Percentiles rank a stretch among this genome's conserved stretches.
Evolutionary conservation across 2,888 invertebrate species (phyloP).

Genomic region (Creontiades dilutus): DNA sequence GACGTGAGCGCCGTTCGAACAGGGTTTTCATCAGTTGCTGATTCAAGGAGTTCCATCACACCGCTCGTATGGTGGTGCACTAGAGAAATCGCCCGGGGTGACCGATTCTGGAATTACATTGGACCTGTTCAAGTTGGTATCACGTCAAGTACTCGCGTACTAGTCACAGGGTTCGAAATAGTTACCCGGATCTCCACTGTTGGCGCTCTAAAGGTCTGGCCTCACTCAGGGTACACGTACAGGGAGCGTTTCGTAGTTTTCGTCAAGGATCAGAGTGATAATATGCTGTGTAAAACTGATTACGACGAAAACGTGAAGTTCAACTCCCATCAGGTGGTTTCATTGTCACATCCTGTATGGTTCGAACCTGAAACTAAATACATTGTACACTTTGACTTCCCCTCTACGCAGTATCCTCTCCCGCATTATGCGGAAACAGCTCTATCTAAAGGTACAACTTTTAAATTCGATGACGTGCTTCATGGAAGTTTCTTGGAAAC

Average conservation of each 20-base stretch:
- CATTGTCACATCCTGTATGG: slow-evolving; percentile 79
- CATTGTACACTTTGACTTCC: slow-evolving; percentile 73
- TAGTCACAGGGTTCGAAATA: slow-evolving; percentile 78
- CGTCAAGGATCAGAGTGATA: slow-evolving; percentile 78
- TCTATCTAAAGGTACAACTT: slow-evolving; percentile 73
- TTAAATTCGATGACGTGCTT: slow-evolving; percentile 68
- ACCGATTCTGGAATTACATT: slow-evolving; percentile 73
- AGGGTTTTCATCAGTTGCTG: slow-evolving; percentile 76
- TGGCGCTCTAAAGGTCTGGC: slow-evolving; percentile 26
- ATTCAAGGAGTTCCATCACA: slow-evolving; percentile 78
- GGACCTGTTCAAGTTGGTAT: slow-evolving; percentile 77
- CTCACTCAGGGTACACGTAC: slow-evolving; percentile 30
- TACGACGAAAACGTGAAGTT: slow-evolving; percentile 79
- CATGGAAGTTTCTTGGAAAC: background rate
- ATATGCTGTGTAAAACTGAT: slow-evolving; percentile 78
- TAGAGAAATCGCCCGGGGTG: slow-evolving; percentile 70
- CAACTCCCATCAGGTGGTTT: slow-evolving; percentile 79
- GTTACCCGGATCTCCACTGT: slow-evolving; percentile 77
- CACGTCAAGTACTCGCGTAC: slow-evolving; percentile 79
- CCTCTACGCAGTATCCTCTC: slow-evolving; percentile 74
- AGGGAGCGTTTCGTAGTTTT: slow-evolving; percentile 68
- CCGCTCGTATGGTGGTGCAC: slow-evolving; percentile 79
- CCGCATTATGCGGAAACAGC: slow-evolving; percentile 72
- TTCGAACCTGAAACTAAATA: slow-evolving; percentile 74
- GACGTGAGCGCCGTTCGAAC: slow-evolving; percentile 76